Evolutionary conservation across 2,888 invertebrate species (phyloP).

Genomic region (Eupithecia insigniata): DNA sequence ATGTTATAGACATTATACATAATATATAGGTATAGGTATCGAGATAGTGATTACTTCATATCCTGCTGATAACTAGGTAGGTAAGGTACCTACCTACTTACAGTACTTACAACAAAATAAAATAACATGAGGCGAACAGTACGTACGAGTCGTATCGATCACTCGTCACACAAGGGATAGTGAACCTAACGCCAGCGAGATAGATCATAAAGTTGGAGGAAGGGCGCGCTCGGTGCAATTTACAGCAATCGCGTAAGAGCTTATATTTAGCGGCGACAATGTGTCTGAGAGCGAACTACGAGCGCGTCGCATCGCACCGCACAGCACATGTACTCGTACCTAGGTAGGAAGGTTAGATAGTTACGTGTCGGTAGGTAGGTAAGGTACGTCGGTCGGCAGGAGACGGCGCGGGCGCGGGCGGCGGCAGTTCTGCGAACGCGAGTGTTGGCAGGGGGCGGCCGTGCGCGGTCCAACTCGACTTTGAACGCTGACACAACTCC

Average conservation of each 20-base stretch:
- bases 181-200: slow-evolving; percentile 9
- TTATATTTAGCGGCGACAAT: slow-evolving; percentile 58
- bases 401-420: slow-evolving; percentile 5
- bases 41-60: slow-evolving; percentile 44
- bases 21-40: neutral
- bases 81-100: no score
- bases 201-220: slow-evolving; percentile 22
- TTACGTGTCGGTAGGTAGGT: neutral
- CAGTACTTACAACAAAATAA: slow-evolving; percentile 37
- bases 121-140: slow-evolving; percentile 38
- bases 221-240: slow-evolving; percentile 39
- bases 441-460: neutral
- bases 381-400: no score
- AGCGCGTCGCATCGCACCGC: slow-evolving; percentile 33
- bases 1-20: neutral
- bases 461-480: neutral
- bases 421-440: neutral
- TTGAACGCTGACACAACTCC: slow-evolving; percentile 8
- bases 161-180: slow-evolving; percentile 4
- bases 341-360: neutral
- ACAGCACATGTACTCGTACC: no score
- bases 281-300: slow-evolving; percentile 45
- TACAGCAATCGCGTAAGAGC: slow-evolving; percentile 46
- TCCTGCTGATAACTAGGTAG: slow-evolving; percentile 33
- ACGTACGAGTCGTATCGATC: slow-evolving; percentile 23